Conservation (phyloP, 2,888 invertebrate species). For the Shargacucullia verbasci region DNA sequence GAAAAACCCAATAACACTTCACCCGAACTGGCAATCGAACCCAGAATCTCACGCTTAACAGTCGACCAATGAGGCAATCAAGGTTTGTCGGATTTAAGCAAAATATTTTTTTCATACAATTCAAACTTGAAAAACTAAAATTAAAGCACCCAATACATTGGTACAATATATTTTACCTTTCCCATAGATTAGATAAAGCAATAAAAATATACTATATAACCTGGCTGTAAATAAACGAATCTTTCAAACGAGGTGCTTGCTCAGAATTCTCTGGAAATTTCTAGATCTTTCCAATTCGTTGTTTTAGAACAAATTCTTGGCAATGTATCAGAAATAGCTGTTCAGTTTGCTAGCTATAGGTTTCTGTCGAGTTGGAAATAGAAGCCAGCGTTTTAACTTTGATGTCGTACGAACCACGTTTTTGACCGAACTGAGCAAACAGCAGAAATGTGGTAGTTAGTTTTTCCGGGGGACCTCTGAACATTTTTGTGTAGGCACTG, state of each 20-base stretch:
- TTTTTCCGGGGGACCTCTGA: no score
- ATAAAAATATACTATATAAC: conserved; percentile 31
- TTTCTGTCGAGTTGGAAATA: conserved; percentile 33
- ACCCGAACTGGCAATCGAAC: no score
- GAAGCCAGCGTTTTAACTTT: conserved; percentile 49
- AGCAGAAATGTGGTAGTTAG: conserved; percentile 22
- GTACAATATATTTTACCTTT: neutral
- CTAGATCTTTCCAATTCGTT: conserved; percentile 36
- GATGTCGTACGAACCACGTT: conserved; percentile 48
- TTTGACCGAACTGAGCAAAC: conserved; percentile 28
- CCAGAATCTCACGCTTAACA: no score
- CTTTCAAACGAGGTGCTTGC: conserved; percentile 44
- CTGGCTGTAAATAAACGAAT: conserved; percentile 34
- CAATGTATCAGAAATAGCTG: conserved; percentile 45
- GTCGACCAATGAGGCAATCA: no score
- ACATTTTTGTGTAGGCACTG: conserved; percentile 20
- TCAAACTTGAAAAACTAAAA: neutral
- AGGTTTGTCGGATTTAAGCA: no score
- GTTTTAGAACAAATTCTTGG: conserved; percentile 51
- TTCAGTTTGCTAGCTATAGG: conserved; percentile 11
- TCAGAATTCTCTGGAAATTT: conserved; percentile 42
- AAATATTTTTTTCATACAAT: no score
- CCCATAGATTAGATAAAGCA: conserved; percentile 28
- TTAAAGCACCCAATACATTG: no score
- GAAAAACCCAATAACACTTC: no score